Percentiles rank a stretch among this genome's conserved stretches.
Conservation (phyloP, 2,113 vertebrate genomes). For the Cettia cetti region DNA sequence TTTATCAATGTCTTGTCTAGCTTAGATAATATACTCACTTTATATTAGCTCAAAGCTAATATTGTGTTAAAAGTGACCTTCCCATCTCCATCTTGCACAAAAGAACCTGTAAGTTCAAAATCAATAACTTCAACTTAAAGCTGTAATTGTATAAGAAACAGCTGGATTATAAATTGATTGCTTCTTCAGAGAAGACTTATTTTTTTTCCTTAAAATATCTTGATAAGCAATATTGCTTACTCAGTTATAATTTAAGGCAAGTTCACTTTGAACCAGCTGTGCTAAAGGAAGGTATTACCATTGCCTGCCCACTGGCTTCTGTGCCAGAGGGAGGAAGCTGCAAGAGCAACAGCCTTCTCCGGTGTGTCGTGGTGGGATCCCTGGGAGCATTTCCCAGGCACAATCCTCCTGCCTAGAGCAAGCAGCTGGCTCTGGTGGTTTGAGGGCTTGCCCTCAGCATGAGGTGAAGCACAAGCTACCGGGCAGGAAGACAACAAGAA, state of each 20-base stretch:
- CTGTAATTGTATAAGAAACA: background rate
- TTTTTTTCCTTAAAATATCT: background rate
- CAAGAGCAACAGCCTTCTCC: background rate
- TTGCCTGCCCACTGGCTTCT: background rate
- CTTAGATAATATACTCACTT: background rate
- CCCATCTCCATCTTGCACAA: background rate
- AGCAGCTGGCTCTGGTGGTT: slow-evolving; percentile 17
- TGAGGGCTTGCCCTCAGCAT: background rate
- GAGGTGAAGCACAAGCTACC: background rate
- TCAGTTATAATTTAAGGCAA: background rate
- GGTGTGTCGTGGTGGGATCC: background rate
- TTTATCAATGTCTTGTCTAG: background rate
- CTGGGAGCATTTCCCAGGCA: background rate
- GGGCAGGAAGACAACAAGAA: background rate
- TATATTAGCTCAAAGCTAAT: background rate
- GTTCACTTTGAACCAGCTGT: background rate
- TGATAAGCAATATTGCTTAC: background rate
- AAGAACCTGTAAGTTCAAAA: background rate
- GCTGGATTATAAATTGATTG: background rate
- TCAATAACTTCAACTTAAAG: background rate
- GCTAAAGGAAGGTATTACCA: background rate
- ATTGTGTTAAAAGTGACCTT: background rate
- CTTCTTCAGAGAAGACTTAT: background rate
- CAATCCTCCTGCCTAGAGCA: background rate
- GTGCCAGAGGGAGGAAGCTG: background rate